phyloP scores from a whole-genome alignment of 1,140 invertebrate genomes.

The Rhopalosiphum maidis region DNA sequence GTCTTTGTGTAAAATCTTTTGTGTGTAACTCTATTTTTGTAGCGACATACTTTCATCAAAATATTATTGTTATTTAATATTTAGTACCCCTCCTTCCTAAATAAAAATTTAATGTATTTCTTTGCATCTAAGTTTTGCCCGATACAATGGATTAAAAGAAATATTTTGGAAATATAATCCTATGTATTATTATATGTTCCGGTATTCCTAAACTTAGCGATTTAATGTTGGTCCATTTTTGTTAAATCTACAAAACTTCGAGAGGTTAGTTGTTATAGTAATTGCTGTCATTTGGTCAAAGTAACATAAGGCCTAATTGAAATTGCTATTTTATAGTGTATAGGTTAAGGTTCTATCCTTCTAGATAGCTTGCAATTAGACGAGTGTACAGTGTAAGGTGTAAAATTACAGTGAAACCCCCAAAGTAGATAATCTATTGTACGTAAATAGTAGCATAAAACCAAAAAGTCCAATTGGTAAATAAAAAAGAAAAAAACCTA shows the following conservation, averaged over 20 bases:
- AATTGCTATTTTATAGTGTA: not conserved
- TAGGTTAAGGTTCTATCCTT: not conserved
- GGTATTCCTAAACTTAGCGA: not conserved
- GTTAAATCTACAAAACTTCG: not conserved
- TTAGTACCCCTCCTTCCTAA: too few species aligned
- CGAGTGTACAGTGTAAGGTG: not conserved
- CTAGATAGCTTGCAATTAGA: not conserved
- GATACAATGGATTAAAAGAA: not conserved
- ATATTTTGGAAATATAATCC: not conserved
- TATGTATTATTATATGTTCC: too few species aligned
- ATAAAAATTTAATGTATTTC: too few species aligned
- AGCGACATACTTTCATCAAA: too few species aligned
- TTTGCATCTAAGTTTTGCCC: not conserved
- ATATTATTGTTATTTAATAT: too few species aligned
- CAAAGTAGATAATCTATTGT: not conserved
- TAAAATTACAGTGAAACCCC: not conserved
- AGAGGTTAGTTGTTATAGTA: not conserved
- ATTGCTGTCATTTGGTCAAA: not conserved
- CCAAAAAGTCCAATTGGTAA: conserved; percentile 17
- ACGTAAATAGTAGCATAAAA: conserved; percentile 8
- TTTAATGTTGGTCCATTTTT: not conserved
- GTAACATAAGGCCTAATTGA: not conserved
- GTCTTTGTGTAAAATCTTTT: too few species aligned
- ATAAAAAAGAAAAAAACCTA: conserved; percentile 21
- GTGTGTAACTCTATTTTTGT: too few species aligned